Evolutionary conservation across 2,888 invertebrate genomes (phyloP), one percentile per base, ranked within the genome.

Genomic region (Pseudanteris insignis): DNA sequence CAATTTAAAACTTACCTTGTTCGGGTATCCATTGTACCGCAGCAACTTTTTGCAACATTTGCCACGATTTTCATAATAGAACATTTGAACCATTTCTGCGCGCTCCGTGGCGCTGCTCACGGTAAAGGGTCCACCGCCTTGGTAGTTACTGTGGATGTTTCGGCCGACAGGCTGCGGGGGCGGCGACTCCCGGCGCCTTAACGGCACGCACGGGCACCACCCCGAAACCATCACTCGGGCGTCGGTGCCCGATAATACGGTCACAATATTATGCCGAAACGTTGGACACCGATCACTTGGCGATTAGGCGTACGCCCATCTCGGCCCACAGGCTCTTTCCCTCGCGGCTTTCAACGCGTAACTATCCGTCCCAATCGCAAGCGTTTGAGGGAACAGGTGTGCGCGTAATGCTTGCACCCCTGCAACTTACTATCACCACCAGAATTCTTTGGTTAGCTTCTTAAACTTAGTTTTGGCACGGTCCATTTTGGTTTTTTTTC

Each of bases 11-110:
- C 72, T 83, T 76, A 89, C 89, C 87, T 91, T 91, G 81, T 89
- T 90, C 40, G 91, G 89, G 76, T 87, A 88, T 68, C 91, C 91
- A 81, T 90, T 91, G 83, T 90, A 89, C 76, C 88, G 85, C 51
- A 92, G 86, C 67, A 92, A 83, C 81, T 91, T 91, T 74, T 89
- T 88, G 81, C 91, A 91, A 81, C 90, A 90, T 78, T 90, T 90
- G 64, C 91, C 91, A 64, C 90, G 85, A 71, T 89, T 90, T 81
- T 91, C 91, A 71, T 87, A 87, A 77, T 88, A 88, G 78, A 88
- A 86, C 81, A 88, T 84, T 79, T 88, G 88, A 59, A 85, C 84
- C 84, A 84, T 84, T 57, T 78, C 78, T 54, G 77, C 70, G 65
- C 77, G 77, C 61, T 76, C 77, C 58, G 75, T 76, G 50, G 73